A percentile compares a stretch with the other conserved stretches of the same genome.
phyloP scores from a whole-genome alignment of 2,888 invertebrate species.

The Agrypnus murinus region DNA sequence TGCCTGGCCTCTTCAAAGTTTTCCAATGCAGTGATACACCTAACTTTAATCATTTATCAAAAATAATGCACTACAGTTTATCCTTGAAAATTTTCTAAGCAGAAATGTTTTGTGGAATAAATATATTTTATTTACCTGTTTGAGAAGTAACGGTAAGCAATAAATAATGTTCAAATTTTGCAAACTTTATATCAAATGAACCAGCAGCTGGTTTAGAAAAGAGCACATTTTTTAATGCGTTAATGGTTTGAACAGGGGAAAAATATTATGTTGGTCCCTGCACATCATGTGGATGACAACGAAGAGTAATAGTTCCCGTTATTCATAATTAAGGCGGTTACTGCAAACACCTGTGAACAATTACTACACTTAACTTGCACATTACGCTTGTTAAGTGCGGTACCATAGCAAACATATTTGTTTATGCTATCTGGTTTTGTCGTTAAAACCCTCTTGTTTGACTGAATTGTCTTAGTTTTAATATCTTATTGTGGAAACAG shows the following conservation, averaged over 20 bases:
- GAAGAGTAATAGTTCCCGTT: conserved; percentile 47
- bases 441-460: conserved; percentile 9
- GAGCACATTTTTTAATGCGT: conserved; percentile 17
- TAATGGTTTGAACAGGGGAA: conserved; percentile 19
- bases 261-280: conserved; percentile 42
- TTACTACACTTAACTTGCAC: conserved; percentile 51
- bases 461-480: conserved; percentile 1
- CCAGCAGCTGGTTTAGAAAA: conserved; percentile 11
- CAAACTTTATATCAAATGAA: conserved; percentile 8
- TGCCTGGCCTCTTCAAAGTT: not conserved
- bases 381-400: conserved; percentile 49
- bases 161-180: not conserved
- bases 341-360: conserved; percentile 55
- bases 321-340: conserved; percentile 54
- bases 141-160: no score
- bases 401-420: conserved; percentile 36
- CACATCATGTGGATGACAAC: conserved; percentile 48
- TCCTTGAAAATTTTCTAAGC: not conserved
- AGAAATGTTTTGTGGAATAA: not conserved
- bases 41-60: conserved; percentile 2
- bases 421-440: conserved; percentile 19
- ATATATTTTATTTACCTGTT: not conserved
- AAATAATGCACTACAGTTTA: conserved; percentile 1
- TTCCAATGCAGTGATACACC: not conserved
- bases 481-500: not conserved